A percentile compares a stretch with the other conserved stretches of the same genome.
phyloP scores from a whole-genome alignment of 2,888 invertebrate species.

The Stegophylla sp. region DNA sequence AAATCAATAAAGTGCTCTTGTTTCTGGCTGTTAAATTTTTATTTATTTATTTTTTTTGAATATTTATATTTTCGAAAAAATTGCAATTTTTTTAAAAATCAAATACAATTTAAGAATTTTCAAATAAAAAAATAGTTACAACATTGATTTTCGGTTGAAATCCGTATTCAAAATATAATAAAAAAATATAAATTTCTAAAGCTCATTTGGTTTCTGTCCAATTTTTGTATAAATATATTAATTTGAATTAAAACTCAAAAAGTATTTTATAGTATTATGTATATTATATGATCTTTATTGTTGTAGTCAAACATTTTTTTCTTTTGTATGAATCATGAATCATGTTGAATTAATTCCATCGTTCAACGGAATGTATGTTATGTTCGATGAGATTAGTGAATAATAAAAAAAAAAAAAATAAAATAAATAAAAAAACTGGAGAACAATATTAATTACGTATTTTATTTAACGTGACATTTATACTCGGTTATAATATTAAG shows the following conservation, averaged over 20 bases:
- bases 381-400: background rate
- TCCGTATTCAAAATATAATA: too few relatives aligned
- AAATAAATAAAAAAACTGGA: conserved; percentile 10
- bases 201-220: too few relatives aligned
- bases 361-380: background rate
- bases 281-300: background rate
- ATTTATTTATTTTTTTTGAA: too few relatives aligned
- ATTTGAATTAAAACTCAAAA: background rate
- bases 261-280: too few relatives aligned
- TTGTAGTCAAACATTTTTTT: background rate
- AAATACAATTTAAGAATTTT: too few relatives aligned
- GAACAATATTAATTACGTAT: background rate
- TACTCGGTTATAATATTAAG: background rate
- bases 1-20: too few relatives aligned
- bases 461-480: background rate
- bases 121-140: too few relatives aligned
- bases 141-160: too few relatives aligned
- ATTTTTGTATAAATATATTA: background rate
- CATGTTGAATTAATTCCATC: conserved; percentile 8
- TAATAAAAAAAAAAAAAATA: background rate
- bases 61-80: too few relatives aligned
- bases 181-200: too few relatives aligned
- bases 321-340: background rate
- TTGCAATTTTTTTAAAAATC: too few relatives aligned
- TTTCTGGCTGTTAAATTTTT: too few relatives aligned